Evolutionary conservation across 2,113 vertebrate species (phyloP).

Genomic region (Xenus cinereus): DNA sequence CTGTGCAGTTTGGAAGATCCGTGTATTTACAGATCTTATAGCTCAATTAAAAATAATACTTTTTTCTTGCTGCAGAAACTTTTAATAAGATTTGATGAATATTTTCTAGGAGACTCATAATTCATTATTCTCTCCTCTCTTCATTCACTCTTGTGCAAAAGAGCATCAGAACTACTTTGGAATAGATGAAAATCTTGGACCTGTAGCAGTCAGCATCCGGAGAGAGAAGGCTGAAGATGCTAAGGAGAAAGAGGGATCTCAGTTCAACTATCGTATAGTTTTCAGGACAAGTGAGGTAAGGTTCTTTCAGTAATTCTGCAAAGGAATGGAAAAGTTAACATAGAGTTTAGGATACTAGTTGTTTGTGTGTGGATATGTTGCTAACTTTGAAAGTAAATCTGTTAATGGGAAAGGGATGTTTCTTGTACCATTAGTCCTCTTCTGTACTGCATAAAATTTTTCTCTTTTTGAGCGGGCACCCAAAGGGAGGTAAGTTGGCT

Average conservation of each 20-base stretch:
- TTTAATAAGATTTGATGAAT: background rate
- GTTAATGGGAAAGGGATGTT: background rate
- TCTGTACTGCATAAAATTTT: background rate
- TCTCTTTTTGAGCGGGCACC: background rate
- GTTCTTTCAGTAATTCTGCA: background rate
- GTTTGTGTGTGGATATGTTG: background rate
- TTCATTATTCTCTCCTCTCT: slow-evolving; percentile 2
- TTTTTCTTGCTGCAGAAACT: background rate
- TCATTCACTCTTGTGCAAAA: slow-evolving; percentile 41
- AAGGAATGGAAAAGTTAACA: background rate
- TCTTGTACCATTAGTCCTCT: background rate
- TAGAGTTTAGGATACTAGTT: background rate
- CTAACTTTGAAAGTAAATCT: background rate
- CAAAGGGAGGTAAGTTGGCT: background rate
- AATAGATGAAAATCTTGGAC: slow-evolving; percentile 92
- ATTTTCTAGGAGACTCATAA: background rate
- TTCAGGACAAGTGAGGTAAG: slow-evolving; percentile 97
- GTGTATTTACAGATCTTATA: background rate
- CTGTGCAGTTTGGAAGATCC: background rate
- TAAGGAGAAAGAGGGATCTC: slow-evolving; percentile 93
- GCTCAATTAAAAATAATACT: background rate
- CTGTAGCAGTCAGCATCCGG: slow-evolving; percentile 92
- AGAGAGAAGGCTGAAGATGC: slow-evolving; percentile 91
- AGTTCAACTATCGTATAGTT: slow-evolving; percentile 91
- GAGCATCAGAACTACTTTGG: slow-evolving; percentile 99